A percentile compares a stretch with the other conserved stretches of the same genome.
phyloP scores from a whole-genome alignment of 2,797 vertebrate genomes.

The Natrix natrix region DNA sequence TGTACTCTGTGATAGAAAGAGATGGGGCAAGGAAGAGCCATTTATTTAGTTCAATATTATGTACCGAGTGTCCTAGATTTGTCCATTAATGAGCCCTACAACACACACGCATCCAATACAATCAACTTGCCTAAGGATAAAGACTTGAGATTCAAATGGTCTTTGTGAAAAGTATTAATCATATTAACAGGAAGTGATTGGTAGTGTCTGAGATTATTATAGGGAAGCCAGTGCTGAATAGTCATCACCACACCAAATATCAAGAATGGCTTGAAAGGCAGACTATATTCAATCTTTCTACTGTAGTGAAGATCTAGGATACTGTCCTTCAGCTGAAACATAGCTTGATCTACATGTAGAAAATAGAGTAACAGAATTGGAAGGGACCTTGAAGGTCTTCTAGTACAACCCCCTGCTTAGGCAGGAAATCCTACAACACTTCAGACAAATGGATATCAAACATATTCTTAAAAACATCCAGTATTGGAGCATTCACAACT shows the following conservation, averaged over 20 bases:
- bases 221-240: not conserved
- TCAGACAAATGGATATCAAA: too few relatives aligned
- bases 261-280: not conserved
- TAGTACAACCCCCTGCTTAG: too few relatives aligned
- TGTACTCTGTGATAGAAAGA: slow-evolving; percentile 6
- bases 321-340: not conserved
- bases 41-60: not conserved
- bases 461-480: too few relatives aligned
- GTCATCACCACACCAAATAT: not conserved
- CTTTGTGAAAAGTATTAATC: not conserved
- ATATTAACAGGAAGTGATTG: not conserved
- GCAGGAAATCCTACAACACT: too few relatives aligned
- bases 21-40: not conserved
- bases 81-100: not conserved
- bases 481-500: too few relatives aligned
- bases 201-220: not conserved
- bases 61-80: too few relatives aligned
- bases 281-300: not conserved
- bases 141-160: not conserved
- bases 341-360: too few relatives aligned
- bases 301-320: not conserved
- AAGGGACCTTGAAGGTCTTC: too few relatives aligned
- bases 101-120: not conserved
- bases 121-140: not conserved
- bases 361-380: too few relatives aligned